Conservation (phyloP, 2,888 invertebrate species). For the Dichetophora obliterata region DNA sequence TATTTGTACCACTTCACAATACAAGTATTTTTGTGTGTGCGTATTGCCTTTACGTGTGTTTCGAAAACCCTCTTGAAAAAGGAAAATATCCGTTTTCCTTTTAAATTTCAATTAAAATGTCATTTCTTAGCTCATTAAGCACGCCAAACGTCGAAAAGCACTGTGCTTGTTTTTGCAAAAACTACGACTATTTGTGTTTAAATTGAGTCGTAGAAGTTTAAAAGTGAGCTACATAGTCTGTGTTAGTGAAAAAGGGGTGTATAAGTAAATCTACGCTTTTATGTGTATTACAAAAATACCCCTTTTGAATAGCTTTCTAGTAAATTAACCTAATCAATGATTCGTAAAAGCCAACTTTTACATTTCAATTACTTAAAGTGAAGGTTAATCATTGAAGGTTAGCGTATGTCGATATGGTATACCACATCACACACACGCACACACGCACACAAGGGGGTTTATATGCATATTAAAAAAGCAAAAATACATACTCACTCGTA, state of each 20-base stretch:
- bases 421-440: too few relatives aligned
- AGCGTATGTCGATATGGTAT: too few relatives aligned
- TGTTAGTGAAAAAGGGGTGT: background rate
- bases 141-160: background rate
- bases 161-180: background rate
- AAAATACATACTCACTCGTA: too few relatives aligned
- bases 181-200: background rate
- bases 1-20: too few relatives aligned
- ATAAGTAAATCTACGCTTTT: background rate
- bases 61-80: background rate
- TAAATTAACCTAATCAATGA: slow-evolving; percentile 28
- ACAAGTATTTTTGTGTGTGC: background rate
- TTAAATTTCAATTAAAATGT: slow-evolving; percentile 13
- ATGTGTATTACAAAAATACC: background rate
- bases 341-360: slow-evolving; percentile 19
- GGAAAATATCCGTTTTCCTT: background rate
- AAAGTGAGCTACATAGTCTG: background rate
- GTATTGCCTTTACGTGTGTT: background rate
- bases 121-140: slow-evolving; percentile 20
- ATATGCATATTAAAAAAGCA: too few relatives aligned
- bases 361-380: slow-evolving; percentile 17
- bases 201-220: background rate
- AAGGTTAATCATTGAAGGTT: background rate
- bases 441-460: too few relatives aligned
- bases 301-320: slow-evolving; percentile 1